Evolutionary conservation across 2,797 vertebrate genomes (phyloP).

Genomic region (Oreonectes daqikongensis): DNA sequence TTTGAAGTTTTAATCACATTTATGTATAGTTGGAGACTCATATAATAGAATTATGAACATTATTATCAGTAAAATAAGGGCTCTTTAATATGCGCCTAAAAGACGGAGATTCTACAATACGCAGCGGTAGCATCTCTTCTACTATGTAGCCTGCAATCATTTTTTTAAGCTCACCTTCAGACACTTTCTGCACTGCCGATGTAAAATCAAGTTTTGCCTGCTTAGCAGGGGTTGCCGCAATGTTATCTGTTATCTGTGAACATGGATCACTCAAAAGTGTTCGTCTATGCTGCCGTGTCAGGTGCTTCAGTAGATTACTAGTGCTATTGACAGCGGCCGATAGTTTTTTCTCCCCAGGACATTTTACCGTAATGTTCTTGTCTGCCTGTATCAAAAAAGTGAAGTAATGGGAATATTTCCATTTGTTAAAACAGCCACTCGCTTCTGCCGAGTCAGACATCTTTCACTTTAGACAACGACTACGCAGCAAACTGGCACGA

Average conservation of each 20-base stretch:
- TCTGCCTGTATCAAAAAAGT: background rate
- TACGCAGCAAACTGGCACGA: background rate
- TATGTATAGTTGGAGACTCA: too few relatives aligned
- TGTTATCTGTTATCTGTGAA: background rate
- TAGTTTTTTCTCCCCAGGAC: background rate
- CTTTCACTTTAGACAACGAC: background rate
- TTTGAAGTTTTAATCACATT: too few relatives aligned
- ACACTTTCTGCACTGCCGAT: background rate
- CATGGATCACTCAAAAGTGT: background rate
- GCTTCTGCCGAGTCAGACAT: background rate
- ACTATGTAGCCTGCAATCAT: too few relatives aligned
- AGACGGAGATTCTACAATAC: too few relatives aligned
- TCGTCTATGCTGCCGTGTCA: background rate
- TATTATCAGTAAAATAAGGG: too few relatives aligned
- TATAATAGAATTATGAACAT: too few relatives aligned
- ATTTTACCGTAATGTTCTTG: background rate
- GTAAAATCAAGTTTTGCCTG: slow-evolving; percentile 9
- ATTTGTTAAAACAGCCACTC: background rate
- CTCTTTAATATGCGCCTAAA: too few relatives aligned
- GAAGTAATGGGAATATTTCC: background rate
- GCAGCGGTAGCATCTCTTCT: too few relatives aligned
- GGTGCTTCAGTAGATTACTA: background rate
- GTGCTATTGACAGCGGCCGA: background rate
- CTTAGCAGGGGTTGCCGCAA: background rate
- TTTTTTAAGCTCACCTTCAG: too few relatives aligned